These are phyloP conservation scores for Miniopterus natalensis DNA, from an alignment of 2,113 vertebrate genomes.

Conservation along the genomic window DNA sequence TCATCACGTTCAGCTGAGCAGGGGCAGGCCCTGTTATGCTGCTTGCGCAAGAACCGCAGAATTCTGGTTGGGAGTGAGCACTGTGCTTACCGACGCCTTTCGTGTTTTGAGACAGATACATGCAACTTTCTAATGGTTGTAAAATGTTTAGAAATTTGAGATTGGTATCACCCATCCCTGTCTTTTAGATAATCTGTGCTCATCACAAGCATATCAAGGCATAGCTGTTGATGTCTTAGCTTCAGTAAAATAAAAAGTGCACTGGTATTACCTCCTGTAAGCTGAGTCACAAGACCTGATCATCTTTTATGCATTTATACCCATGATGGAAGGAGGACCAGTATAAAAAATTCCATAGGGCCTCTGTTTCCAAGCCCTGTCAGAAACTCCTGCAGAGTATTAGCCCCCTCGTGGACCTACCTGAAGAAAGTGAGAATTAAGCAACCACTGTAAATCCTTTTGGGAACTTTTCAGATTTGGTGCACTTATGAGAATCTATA, in stretches of 20 bases:
- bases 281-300: slow-evolving; percentile 2
- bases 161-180: not conserved
- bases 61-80: slow-evolving; percentile 5
- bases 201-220: not conserved
- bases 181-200: slow-evolving; percentile 15
- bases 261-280: not conserved
- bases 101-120: slow-evolving; percentile 45
- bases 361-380: slow-evolving; percentile 4
- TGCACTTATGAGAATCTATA: slow-evolving; percentile 93
- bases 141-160: not conserved
- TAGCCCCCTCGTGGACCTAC: not conserved
- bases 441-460: not conserved
- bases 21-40: not conserved
- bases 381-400: not conserved
- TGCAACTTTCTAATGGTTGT: slow-evolving; percentile 8
- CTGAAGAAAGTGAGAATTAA: slow-evolving; percentile 52
- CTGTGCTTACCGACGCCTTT: not conserved
- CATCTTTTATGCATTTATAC: not conserved
- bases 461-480: slow-evolving; percentile 88
- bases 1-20: not conserved
- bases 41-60: slow-evolving; percentile 1
- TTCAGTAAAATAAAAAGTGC: slow-evolving; percentile 40
- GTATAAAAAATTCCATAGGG: not conserved
- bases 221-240: not conserved
- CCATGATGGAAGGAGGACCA: slow-evolving; percentile 9